phyloP scores from a whole-genome alignment of 2,888 invertebrate genomes.

The Biston stratarius region DNA sequence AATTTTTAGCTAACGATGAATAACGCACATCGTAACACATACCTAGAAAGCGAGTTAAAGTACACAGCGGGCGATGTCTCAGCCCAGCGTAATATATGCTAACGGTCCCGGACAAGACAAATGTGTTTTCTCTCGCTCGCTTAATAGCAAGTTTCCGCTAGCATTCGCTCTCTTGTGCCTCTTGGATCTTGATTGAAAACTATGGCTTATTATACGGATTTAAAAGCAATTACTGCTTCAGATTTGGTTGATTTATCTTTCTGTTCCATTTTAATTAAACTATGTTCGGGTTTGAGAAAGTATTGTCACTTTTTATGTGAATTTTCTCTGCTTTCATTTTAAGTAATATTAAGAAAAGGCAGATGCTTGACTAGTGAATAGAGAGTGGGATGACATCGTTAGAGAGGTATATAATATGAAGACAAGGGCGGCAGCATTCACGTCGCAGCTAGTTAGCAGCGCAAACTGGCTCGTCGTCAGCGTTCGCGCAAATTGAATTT shows the following conservation, averaged over 20 bases:
- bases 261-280: conserved; percentile 17
- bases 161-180: conserved; percentile 58
- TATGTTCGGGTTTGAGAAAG: not conserved
- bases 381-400: conserved; percentile 56
- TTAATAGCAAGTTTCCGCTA: conserved; percentile 71
- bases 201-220: conserved; percentile 71
- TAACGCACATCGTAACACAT: conserved; percentile 60
- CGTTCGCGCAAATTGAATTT: conserved; percentile 83
- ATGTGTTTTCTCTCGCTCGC: conserved; percentile 84
- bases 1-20: conserved; percentile 63
- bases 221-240: conserved; percentile 45
- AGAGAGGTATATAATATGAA: conserved; percentile 68
- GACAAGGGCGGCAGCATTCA: conserved; percentile 73
- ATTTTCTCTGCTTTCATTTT: not conserved
- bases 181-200: conserved; percentile 75
- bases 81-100: conserved; percentile 81
- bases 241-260: conserved; percentile 45
- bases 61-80: conserved; percentile 78
- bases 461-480: conserved; percentile 80
- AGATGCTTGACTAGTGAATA: conserved; percentile 44
- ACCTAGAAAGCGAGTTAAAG: conserved; percentile 65
- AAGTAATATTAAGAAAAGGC: conserved; percentile 10
- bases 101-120: conserved; percentile 85
- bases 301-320: not conserved
- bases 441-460: conserved; percentile 83